Evolutionary conservation across 2,888 invertebrate species (phyloP), one percentile per base, ranked within the genome.

Genomic region (Listrodromus nycthemerus): DNA sequence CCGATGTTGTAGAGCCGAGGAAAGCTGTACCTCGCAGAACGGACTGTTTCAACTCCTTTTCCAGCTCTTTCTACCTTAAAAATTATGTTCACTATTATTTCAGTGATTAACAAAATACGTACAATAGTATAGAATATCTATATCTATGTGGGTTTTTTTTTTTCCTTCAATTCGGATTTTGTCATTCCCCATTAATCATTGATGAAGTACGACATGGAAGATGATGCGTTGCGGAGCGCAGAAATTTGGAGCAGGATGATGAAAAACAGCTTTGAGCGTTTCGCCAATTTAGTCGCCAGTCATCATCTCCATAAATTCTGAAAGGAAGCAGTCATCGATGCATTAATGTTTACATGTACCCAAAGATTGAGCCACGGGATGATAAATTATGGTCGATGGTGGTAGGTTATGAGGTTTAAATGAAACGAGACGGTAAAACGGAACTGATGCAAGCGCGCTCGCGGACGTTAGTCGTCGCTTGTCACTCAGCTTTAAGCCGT

Each of bases 231-330:
- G 30, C 30, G 50, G 4, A 50, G 41, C 63, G 50, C 58, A 24
- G 37, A 48, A 41, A 63, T 75, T 73, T 63, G 6, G 27, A 70
- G n/a, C 41, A 4, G 30, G 24, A 33, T 2, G 16, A 65, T 21
- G 80, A 50, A 55, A 21, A 55, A 55, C 61, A 2, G 27, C 6
- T n/a, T 61, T 61, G 61, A 1, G 30, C n/a, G 27, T 76, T 33
- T 16, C 41, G 50, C 10, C 21, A 10, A 24, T 82, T 94, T 95
- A 96, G 93, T 96, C 96, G 55, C 96, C 96, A 80, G 96, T 96
- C 96, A 96, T 96, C 96, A 96, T 96, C 91, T 95, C 96, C 96
- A 96, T 96, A 94, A 96, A 96, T 93, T 96, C 96, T 96, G 95
- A 87, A 95, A 95, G 83, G 83, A 88, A 85, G 90, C 90, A 78